Conservation (phyloP, 2,888 invertebrate genomes). For the Lepidocyrtinus sp. region DNA sequence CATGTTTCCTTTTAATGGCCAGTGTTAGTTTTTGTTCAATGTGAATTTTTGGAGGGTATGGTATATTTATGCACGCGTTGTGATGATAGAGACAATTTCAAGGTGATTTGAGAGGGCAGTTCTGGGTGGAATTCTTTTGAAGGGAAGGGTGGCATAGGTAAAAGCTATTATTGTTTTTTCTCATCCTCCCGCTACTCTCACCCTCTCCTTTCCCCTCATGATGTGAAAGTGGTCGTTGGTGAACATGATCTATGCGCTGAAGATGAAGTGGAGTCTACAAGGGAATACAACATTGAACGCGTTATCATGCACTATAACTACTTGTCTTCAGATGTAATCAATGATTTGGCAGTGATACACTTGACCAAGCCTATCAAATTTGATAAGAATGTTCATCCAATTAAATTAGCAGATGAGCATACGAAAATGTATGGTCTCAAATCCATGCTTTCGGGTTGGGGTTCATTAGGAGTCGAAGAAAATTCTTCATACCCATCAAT, state of each 20-base stretch:
- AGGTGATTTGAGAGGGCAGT: too few relatives aligned
- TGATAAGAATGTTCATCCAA: slow-evolving; percentile 62
- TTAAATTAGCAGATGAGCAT: slow-evolving; percentile 42
- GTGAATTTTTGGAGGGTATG: too few relatives aligned
- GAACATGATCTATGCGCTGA: slow-evolving; percentile 61
- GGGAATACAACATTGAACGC: slow-evolving; percentile 48
- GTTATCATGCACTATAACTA: slow-evolving; percentile 64
- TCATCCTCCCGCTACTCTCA: slow-evolving; percentile 57
- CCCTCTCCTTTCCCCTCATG: slow-evolving; percentile 42
- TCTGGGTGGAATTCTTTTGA: too few relatives aligned
- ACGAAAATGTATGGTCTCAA: slow-evolving; percentile 33
- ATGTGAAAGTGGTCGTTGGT: slow-evolving; percentile 64
- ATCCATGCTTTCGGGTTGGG: slow-evolving; percentile 62
- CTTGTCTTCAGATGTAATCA: slow-evolving; percentile 63
- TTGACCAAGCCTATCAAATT: slow-evolving; percentile 56
- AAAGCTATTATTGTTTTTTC: too few relatives aligned
- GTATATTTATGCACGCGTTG: too few relatives aligned
- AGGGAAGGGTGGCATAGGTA: too few relatives aligned
- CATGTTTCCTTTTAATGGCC: too few relatives aligned
- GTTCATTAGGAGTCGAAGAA: slow-evolving; percentile 56
- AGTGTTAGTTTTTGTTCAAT: too few relatives aligned
- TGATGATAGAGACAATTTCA: too few relatives aligned
- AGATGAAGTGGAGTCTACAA: slow-evolving; percentile 53
- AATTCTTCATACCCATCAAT: slow-evolving; percentile 59
- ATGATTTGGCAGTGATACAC: slow-evolving; percentile 64